Evolutionary conservation across 2,888 invertebrate genomes (phyloP), one percentile per base, ranked within the genome.

Genomic region (Terebella lapidaria): DNA sequence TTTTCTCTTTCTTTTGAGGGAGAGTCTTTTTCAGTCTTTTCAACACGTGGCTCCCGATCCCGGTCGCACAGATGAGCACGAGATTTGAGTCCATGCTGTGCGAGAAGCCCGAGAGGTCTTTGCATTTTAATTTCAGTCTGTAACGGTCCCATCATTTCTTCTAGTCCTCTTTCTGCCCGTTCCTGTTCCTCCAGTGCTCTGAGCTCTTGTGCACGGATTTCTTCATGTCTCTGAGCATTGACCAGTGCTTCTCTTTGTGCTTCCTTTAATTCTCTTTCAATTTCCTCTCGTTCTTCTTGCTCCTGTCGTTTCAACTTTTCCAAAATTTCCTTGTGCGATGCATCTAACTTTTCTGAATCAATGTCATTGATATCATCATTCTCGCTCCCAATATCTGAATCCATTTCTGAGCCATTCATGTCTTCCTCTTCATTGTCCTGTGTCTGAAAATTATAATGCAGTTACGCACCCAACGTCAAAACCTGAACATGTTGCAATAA

Each of bases 261-360:
- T 66, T 78, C 78, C 64, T 78, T 77, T 24, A 81, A 69, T 67
- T 81, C 81, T 29, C 76, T 64, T 64, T 81, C 81, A 46, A 81
- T 77, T 59, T 80, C 78, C 54, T 76, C 72, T 51, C 78, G 70
- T 66, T 81, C 80, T 57, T 80, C 80, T 52, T 74, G 68, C 64
- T 81, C 79, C 68, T 81, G 79, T 42, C 72, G 71, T 64, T 78
- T 76, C 54, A 76, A 67, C 69, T 78, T 75, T 65, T 77, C 76
- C 60, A 74, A 73, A 47, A 78, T 67, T 61, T 74, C 76, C 3
- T 54, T 24, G 46, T 58, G 53, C 18, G 57, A 35, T 35, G 30
- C 46, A 54, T 22, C 56, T 15, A 49, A 28, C 4, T 59, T 47
- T 2, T 59, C 55, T n/a, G 56, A 46, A 22, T 59, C 55, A 24